Conservation (phyloP, 2,113 vertebrate species). For the Pogonocichla stellata region DNA sequence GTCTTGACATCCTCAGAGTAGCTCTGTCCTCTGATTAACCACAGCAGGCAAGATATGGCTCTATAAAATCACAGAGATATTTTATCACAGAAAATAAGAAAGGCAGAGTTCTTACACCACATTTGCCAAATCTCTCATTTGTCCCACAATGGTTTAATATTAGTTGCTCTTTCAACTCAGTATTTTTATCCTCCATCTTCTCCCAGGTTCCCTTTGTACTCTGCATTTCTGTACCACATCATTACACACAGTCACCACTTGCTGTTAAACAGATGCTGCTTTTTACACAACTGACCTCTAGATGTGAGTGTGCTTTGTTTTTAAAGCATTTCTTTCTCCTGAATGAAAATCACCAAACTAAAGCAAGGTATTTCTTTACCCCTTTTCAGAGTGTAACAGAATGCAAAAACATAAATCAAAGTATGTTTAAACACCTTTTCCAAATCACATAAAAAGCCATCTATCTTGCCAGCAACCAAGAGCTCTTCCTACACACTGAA, state of each 20-base stretch:
- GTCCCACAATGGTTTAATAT: background rate
- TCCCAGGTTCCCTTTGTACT: background rate
- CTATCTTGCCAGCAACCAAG: constrained; percentile 8
- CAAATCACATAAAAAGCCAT: background rate
- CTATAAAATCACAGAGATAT: background rate
- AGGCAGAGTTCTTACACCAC: background rate
- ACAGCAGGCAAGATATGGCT: background rate
- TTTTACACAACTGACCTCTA: constrained; percentile 12
- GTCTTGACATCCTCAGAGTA: background rate
- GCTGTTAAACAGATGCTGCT: constrained; percentile 25
- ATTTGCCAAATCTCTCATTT: background rate
- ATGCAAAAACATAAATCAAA: background rate
- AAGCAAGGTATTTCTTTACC: background rate
- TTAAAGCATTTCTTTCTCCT: background rate
- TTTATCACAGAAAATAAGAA: background rate
- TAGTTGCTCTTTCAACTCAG: background rate
- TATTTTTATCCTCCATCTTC: background rate
- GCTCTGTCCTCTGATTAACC: background rate
- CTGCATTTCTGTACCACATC: background rate
- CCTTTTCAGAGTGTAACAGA: background rate
- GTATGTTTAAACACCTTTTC: constrained; percentile 24
- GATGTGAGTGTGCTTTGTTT: background rate
- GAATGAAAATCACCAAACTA: constrained; percentile 1
- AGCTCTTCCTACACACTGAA: constrained; percentile 25
- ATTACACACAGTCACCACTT: background rate